Percentiles rank a stretch among this genome's conserved stretches.
These are phyloP conservation scores for Passer montanus DNA, from an alignment of 2,113 vertebrate genomes.

Conservation along the genomic window DNA sequence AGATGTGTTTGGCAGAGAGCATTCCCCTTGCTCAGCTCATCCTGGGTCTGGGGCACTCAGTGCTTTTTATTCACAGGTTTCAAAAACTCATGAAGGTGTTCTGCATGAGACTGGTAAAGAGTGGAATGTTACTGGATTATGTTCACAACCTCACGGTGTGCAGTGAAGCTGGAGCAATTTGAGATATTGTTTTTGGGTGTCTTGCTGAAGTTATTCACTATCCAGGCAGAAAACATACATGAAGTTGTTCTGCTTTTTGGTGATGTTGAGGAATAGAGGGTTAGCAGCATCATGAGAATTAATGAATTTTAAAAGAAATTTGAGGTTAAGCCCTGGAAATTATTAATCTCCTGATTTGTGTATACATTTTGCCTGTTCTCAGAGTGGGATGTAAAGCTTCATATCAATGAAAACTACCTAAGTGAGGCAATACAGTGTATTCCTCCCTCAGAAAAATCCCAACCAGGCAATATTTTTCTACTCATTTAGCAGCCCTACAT, in stretches of 20 bases:
- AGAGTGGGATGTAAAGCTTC: neutral
- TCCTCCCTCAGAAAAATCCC: neutral
- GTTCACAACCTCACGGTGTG: neutral
- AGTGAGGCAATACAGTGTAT: rapidly evolving
- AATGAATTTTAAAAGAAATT: neutral
- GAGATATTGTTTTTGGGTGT: neutral
- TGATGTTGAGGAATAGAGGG: neutral
- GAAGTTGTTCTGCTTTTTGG: neutral
- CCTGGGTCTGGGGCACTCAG: neutral
- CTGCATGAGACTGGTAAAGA: neutral
- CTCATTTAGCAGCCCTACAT: neutral
- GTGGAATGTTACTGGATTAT: neutral
- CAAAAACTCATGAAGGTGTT: neutral
- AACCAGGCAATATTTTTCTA: neutral
- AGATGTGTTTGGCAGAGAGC: neutral
- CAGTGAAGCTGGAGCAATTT: neutral
- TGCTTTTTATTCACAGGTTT: neutral
- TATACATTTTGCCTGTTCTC: neutral
- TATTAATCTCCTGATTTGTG: neutral
- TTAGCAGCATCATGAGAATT: neutral
- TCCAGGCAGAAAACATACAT: neutral
- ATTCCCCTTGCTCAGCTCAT: neutral
- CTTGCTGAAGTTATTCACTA: neutral
- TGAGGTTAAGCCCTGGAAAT: neutral
- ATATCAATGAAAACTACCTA: neutral